Base-by-base conservation (phyloP, 2,888 invertebrate genomes). In the Venusia cambrica region DNA sequence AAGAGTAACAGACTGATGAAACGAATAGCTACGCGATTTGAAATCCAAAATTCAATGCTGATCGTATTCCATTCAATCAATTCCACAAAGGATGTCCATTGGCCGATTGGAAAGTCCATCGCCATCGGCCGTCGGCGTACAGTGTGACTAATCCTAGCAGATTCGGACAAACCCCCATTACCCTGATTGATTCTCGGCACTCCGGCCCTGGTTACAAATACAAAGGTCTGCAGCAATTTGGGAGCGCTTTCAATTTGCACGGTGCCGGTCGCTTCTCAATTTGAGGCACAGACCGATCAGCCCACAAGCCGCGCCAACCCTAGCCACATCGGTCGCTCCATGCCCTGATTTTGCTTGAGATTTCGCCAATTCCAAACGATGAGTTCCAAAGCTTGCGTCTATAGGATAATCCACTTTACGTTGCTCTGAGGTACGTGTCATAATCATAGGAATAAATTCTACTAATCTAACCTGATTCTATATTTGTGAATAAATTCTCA, bases 201-300 rank as follows among this genome's bases (percentile, higher is more conserved):
- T 67, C 57, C 57, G 53, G 62, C 57, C 61, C 72, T 72, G 65
- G 77, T 72, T 77, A 77, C 73, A 78, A 79, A 77, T 69, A 83
- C 78, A 80, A 80, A 83, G 77, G 72, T 71, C 71, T 71, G 66
- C 57, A 73, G 74, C 74, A 73, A 79, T 79, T 81, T 68, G 62
- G 68, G 55, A 72, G 57, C 70, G 79, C 74, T 83, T 80, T 78
- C 81, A 80, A 83, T 83, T 84, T 80, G 73, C 73, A 69, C 73
- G 62, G 71, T 72, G 67, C 70, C 64, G 58, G 57, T 66, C 62
- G 64, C 61, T 63, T 70, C 73, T 73, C 73, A 72, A 78, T 79
- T 80, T 76, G 77, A 49, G 67, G 69, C 63, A 53, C 57, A 45
- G 54, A 54, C 52, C 65, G 58, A 57, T 63, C 54, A 54, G 44